phyloP scores from a whole-genome alignment of 2,888 invertebrate genomes.

The Sabatieria punctata region DNA sequence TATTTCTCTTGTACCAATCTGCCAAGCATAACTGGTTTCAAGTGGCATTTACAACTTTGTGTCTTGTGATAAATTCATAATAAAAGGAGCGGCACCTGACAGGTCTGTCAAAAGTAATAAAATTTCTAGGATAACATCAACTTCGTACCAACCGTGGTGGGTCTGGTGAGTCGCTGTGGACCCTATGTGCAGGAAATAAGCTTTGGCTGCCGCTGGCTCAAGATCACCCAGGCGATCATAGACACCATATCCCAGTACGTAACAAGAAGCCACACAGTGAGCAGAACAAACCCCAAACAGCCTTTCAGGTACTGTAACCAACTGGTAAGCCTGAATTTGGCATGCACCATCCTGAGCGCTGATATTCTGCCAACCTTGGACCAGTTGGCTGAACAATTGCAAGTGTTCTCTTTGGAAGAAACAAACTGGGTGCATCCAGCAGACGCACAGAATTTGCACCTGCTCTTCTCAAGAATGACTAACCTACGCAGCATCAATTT shows the following conservation, averaged over 20 bases:
- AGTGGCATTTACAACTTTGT: too few relatives aligned
- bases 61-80: too few relatives aligned
- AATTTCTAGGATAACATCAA: conserved; percentile 16
- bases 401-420: conserved; percentile 13
- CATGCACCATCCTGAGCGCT: conserved; percentile 12
- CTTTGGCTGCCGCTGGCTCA: conserved; percentile 19
- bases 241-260: conserved; percentile 13
- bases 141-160: conserved; percentile 15
- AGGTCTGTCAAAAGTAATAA: too few relatives aligned
- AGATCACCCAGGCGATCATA: conserved; percentile 17
- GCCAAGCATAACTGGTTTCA: too few relatives aligned
- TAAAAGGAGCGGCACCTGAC: too few relatives aligned
- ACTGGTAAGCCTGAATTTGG: conserved; percentile 11
- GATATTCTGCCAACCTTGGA: conserved; percentile 11
- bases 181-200: conserved; percentile 14
- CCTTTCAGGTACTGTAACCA: conserved; percentile 11
- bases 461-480: neutral
- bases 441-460: conserved; percentile 2
- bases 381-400: conserved; percentile 8
- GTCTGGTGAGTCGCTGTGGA: conserved; percentile 18
- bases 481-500: conserved; percentile 8
- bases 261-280: too few relatives aligned
- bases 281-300: neutral
- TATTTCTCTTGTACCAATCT: too few relatives aligned
- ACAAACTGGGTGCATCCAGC: conserved; percentile 12